phyloP scores from a whole-genome alignment of 2,797 vertebrate species.

The Rhinella marina region DNA sequence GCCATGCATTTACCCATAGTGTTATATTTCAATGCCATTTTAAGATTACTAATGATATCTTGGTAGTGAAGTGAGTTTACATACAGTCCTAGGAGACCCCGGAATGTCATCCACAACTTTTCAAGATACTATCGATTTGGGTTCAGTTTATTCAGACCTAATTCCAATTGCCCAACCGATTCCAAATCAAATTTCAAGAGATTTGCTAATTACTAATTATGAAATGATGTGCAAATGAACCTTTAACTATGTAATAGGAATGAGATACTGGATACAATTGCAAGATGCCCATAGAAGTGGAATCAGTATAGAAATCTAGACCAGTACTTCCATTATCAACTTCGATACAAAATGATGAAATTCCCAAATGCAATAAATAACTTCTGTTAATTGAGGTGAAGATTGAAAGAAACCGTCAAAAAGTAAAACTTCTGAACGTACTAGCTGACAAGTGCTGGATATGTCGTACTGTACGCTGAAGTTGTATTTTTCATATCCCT shows the following conservation, averaged over 20 bases:
- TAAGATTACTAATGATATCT: too few species aligned
- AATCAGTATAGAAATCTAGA: neutral
- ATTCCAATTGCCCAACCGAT: too few species aligned
- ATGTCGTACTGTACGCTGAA: constrained; percentile 59
- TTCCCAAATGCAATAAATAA: neutral
- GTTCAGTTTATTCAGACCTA: too few species aligned
- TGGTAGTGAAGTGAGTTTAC: too few species aligned
- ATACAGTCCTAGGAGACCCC: too few species aligned
- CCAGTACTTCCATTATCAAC: neutral
- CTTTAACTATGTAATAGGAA: neutral
- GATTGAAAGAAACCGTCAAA: constrained; percentile 52
- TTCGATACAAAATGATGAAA: neutral
- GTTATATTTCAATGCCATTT: too few species aligned
- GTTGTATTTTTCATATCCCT: constrained; percentile 69
- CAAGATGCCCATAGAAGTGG: neutral
- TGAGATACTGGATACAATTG: neutral
- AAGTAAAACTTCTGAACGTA: constrained; percentile 41
- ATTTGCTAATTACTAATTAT: too few species aligned
- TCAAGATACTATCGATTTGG: too few species aligned
- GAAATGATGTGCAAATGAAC: neutral
- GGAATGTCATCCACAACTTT: too few species aligned
- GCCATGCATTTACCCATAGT: too few species aligned
- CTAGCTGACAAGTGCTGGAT: constrained; percentile 55
- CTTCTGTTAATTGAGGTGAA: constrained; percentile 44
- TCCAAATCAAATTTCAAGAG: too few species aligned